Evolutionary conservation across 2,888 invertebrate genomes (phyloP).

Genomic region (Dolichopus griseipennis): DNA sequence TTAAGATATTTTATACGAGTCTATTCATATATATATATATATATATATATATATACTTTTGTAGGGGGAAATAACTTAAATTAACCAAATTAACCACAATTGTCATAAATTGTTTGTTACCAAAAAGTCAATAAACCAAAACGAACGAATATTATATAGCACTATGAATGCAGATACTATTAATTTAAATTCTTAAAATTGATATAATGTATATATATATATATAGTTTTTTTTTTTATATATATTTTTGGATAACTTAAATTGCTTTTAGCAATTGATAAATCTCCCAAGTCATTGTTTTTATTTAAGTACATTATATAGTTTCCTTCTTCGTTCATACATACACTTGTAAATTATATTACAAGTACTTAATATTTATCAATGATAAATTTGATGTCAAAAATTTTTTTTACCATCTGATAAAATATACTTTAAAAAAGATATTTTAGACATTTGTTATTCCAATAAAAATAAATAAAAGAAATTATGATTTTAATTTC

Average conservation of each 20-base stretch:
- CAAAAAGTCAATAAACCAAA: neutral
- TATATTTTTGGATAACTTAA: no score
- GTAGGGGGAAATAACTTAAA: neutral
- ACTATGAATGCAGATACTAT: no score
- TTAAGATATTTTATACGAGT: no score
- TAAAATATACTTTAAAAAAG: neutral
- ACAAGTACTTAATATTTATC: no score
- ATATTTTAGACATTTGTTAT: neutral
- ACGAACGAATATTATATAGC: no score
- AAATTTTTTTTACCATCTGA: neutral
- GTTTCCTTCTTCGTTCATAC: no score
- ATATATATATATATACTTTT: neutral
- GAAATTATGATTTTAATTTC: neutral
- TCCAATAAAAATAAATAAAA: neutral
- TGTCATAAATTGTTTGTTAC: neutral
- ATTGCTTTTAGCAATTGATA: neutral
- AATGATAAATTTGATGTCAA: neutral
- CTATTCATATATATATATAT: neutral
- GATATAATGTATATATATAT: no score
- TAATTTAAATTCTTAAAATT: no score
- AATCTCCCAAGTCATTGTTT: slow-evolving; percentile 1
- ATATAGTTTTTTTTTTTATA: no score
- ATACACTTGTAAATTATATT: no score
- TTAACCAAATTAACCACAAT: slow-evolving; percentile 1
- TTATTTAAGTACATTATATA: neutral